These are phyloP conservation scores for Hoplostethus mediterraneus DNA, from an alignment of 2,797 vertebrate species.

Conservation along the genomic window DNA sequence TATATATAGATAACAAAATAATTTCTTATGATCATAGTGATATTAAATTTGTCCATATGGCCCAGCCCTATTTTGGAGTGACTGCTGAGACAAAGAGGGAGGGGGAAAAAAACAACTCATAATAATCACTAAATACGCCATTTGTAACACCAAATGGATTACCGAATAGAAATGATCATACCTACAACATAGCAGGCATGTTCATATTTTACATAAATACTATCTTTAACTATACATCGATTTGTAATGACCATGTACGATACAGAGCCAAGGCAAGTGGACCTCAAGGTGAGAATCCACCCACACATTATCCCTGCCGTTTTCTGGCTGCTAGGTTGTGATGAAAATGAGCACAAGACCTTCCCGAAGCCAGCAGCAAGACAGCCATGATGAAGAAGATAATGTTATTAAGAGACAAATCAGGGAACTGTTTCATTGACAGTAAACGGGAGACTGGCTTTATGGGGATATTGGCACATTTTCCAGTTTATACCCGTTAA, in stretches of 20 bases:
- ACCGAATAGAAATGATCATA: neutral
- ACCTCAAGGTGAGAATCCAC: neutral
- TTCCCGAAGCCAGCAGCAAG: slow-evolving; percentile 42
- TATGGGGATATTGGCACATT: slow-evolving; percentile 31
- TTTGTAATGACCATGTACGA: slow-evolving; percentile 9
- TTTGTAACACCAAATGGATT: neutral
- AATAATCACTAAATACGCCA: neutral
- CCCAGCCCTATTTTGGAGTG: neutral
- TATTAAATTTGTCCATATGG: too few species aligned
- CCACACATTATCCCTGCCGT: too few species aligned
- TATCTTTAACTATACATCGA: neutral
- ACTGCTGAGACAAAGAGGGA: neutral
- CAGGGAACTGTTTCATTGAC: slow-evolving; percentile 30
- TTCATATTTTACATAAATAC: neutral
- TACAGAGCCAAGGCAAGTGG: neutral
- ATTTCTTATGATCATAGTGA: too few species aligned
- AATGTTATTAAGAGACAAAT: slow-evolving; percentile 33
- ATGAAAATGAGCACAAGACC: neutral
- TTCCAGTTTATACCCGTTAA: slow-evolving; percentile 46
- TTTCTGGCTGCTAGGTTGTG: too few species aligned
- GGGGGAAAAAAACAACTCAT: neutral
- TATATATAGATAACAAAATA: too few species aligned
- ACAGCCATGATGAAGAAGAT: slow-evolving; percentile 28
- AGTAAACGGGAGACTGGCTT: slow-evolving; percentile 26
- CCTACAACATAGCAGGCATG: neutral